Evolutionary conservation across 2,888 invertebrate genomes (phyloP), one percentile per base, ranked within the genome.

Genomic region (Nyleta sp.): DNA sequence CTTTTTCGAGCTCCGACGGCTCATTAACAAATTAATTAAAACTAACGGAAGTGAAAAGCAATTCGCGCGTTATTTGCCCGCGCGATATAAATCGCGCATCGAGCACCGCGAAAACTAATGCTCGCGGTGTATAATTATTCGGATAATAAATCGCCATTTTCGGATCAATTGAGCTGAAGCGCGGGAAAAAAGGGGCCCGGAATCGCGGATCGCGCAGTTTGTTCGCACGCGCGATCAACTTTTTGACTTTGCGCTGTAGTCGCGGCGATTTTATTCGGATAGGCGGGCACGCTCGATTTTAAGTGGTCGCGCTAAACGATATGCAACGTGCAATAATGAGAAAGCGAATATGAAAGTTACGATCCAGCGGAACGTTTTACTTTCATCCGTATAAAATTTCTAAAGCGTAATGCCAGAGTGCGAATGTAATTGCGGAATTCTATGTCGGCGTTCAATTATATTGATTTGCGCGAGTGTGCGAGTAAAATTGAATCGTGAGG

Each of bases 301-400:
- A 28, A 59, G 44, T 13, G 18, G 28, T 59, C 18, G 46, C 17
- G 17, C 22, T 48, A 35, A 62, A 48, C 57, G 57, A 35, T 42
- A 59, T 28, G 44, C 28, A 42, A 31, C 31, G n/a, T 38, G 11
- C 17, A 38, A 48, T 62, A 62, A 62, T 62, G 62, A 62, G 62
- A 62, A 62, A 62, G 62, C 17, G 48, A 62, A 50, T 38, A 59
- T 62, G 62, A 62, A 62, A 62, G 62, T 62, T 60, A 33, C 35
- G 33, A 22, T 5, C 24, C 44, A 31, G 44, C 46, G 15, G 15
- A 22, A 35, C 48, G 22, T 38, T 62, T 48, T 48, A 50, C 62
- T 62, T 62, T 62, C 62, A 24, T 35, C 38, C 33, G 4, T 48
- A 38, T 48, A 24, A 35, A 62, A 48, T 46, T 20, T 60, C 33